A percentile compares a stretch with the other conserved stretches of the same genome.
These are phyloP conservation scores for Pycnomerus fuliginosus DNA, from an alignment of 2,888 invertebrate genomes.

Conservation along the genomic window DNA sequence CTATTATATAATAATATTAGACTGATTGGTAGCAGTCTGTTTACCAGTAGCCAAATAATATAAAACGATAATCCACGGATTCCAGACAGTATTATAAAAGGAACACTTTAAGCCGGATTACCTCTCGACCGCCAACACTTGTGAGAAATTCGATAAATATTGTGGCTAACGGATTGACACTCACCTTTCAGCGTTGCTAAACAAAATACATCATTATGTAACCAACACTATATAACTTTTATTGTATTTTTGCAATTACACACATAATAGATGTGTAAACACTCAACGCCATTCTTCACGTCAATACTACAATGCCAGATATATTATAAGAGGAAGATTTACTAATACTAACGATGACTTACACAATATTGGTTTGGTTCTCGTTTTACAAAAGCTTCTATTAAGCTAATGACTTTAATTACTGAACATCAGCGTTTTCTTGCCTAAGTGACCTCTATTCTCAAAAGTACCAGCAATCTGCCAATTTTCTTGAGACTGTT, in stretches of 20 bases:
- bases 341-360: too few relatives aligned
- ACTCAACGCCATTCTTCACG: conserved; percentile 14
- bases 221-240: conserved; percentile 5
- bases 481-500: too few relatives aligned
- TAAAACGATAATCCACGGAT: conserved; percentile 32
- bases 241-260: conserved; percentile 17
- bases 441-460: too few relatives aligned
- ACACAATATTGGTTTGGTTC: too few relatives aligned
- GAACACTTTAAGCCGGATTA: conserved; percentile 18
- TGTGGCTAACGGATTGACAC: too few relatives aligned
- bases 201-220: conserved; percentile 12
- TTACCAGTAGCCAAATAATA: conserved; percentile 16
- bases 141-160: conserved; percentile 7
- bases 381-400: too few relatives aligned
- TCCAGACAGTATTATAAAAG: conserved; percentile 35
- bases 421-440: too few relatives aligned
- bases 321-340: too few relatives aligned
- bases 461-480: too few relatives aligned
- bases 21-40: conserved; percentile 15
- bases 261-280: conserved; percentile 18
- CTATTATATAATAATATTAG: conserved; percentile 23
- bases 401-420: too few relatives aligned
- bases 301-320: conserved; percentile 18
- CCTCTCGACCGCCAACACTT: conserved; percentile 9
- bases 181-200: too few relatives aligned